Conservation (phyloP, 1,140 invertebrate genomes). For the Oryzaephilus surinamensis region DNA sequence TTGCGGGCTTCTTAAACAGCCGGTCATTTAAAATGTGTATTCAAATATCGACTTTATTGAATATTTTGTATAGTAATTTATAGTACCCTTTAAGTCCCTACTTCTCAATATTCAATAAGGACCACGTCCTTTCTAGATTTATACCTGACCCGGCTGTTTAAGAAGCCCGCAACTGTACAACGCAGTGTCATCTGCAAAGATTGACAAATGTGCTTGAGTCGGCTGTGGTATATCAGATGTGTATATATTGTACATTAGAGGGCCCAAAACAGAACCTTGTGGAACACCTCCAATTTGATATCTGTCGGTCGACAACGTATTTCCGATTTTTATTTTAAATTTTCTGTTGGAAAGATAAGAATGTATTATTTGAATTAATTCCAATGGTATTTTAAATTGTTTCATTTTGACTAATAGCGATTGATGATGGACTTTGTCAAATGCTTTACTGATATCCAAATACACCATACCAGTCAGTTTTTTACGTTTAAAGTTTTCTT, state of each 20-base stretch:
- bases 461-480: slow-evolving; percentile 7
- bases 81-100: too few species aligned
- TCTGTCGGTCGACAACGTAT: slow-evolving; percentile 6
- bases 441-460: slow-evolving; percentile 23
- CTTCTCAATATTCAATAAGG: too few species aligned
- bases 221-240: slow-evolving; percentile 19
- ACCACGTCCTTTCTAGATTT: too few species aligned
- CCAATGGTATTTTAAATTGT: slow-evolving; percentile 2
- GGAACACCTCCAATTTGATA: slow-evolving; percentile 20
- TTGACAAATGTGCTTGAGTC: slow-evolving; percentile 1
- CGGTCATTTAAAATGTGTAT: too few species aligned
- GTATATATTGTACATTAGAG: slow-evolving; percentile 20
- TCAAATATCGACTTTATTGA: too few species aligned
- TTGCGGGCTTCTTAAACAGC: too few species aligned
- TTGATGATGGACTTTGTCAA: slow-evolving; percentile 25
- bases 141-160: too few species aligned
- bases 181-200: slow-evolving; percentile 26
- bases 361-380: slow-evolving; percentile 15
- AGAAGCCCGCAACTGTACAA: too few species aligned
- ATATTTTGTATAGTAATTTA: too few species aligned
- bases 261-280: slow-evolving; percentile 26
- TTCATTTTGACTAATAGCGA: slow-evolving; percentile 15
- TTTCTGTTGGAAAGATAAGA: slow-evolving; percentile 13
- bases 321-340: slow-evolving; percentile 15
- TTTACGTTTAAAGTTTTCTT: slow-evolving; percentile 13